Evolutionary conservation across 2,797 vertebrate species (phyloP), one percentile per base, ranked within the genome.

Genomic region (Enteromius anoplus): DNA sequence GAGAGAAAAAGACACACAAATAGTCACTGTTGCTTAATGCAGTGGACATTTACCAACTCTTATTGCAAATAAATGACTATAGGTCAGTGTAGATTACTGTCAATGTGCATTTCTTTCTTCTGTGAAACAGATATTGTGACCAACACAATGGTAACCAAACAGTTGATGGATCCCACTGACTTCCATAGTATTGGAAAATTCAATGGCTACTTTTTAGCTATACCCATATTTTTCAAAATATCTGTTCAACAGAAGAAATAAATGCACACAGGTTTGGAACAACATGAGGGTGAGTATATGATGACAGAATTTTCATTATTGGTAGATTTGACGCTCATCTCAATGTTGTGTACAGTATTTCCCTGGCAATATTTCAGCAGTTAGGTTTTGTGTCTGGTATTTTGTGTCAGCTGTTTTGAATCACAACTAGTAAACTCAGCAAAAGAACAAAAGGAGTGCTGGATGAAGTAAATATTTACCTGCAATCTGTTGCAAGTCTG

Each of bases 401-500:
- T 71, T 71, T 71, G 68, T 29, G 26, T 49, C 42, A 1, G 23
- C 42, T 49, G 42, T 49, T 71, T 71, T 29, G 14, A 71, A 47
- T 71, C 23, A 47, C 15, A 71, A 71, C 66, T 42, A 69, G 21
- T 6, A 42, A 49, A 71, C 42, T 71, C 23, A 29, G 23, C 21
- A 71, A 49, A 23, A 71, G 42, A 71, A 26, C 45, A 49, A 72
- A 49, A 72, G 29, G 8, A 51, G 4, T 32, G 8, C 8, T 49
- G 69, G 45, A 29, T 49, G 70, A 72, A 32, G 26, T 72, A 72
- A 49, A 72, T 51, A 47, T 70, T 70, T 47, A 26, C 68, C 70
- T 51, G 42, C 45, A 51, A 32, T 51, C 23, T 26, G 47, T 21
- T 51, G 15, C 8, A 49, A 10, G 12, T 69, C 66, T 45, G 6